Percentiles rank a stretch among this genome's conserved stretches.
Conservation (phyloP, 64 coral and sea anemone species). For the Montipora sp. region DNA sequence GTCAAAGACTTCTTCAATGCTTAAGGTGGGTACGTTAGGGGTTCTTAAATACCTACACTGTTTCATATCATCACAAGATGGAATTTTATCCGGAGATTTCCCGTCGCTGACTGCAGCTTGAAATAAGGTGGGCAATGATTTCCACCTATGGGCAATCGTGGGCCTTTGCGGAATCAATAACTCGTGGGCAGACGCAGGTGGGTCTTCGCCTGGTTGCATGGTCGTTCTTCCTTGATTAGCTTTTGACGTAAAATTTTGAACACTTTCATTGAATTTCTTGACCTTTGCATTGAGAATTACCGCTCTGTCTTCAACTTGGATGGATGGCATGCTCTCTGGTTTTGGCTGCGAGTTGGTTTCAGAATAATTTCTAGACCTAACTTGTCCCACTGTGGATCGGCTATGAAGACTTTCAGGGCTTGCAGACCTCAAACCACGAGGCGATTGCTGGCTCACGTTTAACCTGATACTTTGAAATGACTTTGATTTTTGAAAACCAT, state of each 20-base stretch:
- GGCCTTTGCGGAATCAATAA: conserved; percentile 1
- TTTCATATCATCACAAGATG: conserved; percentile 31
- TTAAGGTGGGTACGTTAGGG: not conserved
- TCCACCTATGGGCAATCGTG: conserved; percentile 1
- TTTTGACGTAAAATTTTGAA: not conserved
- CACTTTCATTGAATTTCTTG: conserved; percentile 30
- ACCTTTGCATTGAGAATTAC: conserved; percentile 9
- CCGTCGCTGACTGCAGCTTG: not conserved
- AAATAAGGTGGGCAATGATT: conserved; percentile 26
- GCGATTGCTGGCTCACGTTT: not conserved
- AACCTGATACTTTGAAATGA: conserved; percentile 26
- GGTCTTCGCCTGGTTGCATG: not conserved
- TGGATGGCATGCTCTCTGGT: not conserved
- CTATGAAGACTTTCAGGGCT: not conserved
- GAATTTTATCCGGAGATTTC: not conserved
- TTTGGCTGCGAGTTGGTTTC: no score
- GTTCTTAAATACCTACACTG: conserved; percentile 36
- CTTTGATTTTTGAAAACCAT: conserved; percentile 32
- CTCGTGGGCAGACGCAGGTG: not conserved
- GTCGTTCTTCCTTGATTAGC: not conserved
- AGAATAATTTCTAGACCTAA: not conserved
- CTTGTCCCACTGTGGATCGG: conserved; percentile 11
- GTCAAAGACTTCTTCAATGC: conserved; percentile 25
- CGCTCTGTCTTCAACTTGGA: conserved; percentile 13
- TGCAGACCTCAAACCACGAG: not conserved